Conservation (phyloP, 2,888 invertebrate species). For the Theretra japonica region DNA sequence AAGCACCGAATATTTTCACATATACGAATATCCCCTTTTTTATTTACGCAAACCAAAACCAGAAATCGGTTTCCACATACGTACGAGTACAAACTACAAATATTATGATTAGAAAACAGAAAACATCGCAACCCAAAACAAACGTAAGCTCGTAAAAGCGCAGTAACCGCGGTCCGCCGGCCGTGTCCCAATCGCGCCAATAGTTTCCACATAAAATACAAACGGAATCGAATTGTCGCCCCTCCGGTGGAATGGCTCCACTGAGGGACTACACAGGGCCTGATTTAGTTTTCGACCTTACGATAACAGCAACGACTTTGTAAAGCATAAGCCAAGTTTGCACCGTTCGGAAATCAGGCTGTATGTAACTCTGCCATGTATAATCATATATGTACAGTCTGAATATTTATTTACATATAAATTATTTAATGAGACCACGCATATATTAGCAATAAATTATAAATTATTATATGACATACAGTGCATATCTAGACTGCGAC, state of each 20-base stretch:
- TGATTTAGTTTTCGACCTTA: not conserved
- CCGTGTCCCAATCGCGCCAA: conserved; percentile 37
- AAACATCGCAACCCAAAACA: conserved; percentile 4
- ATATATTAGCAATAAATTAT: too few species aligned
- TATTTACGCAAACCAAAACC: not conserved
- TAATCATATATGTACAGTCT: too few species aligned
- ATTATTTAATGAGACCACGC: too few species aligned
- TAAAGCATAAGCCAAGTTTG: not conserved
- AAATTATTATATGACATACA: too few species aligned
- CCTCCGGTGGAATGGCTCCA: conserved; percentile 35
- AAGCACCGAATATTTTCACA: too few species aligned
- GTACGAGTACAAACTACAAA: too few species aligned
- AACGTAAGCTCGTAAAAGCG: conserved; percentile 25
- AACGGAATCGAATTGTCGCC: conserved; percentile 42
- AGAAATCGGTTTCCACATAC: not conserved
- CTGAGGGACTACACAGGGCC: conserved; percentile 37
- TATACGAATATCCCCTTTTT: not conserved
- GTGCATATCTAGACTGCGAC: too few species aligned
- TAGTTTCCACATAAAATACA: conserved; percentile 54
- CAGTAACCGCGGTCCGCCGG: conserved; percentile 29
- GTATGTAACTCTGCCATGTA: too few species aligned
- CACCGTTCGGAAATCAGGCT: too few species aligned
- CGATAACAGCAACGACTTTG: not conserved
- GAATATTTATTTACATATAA: too few species aligned
- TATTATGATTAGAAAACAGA: conserved; percentile 6